Evolutionary conservation across 2,888 invertebrate genomes (phyloP).

Genomic region (Steinernema carpocapsae): DNA sequence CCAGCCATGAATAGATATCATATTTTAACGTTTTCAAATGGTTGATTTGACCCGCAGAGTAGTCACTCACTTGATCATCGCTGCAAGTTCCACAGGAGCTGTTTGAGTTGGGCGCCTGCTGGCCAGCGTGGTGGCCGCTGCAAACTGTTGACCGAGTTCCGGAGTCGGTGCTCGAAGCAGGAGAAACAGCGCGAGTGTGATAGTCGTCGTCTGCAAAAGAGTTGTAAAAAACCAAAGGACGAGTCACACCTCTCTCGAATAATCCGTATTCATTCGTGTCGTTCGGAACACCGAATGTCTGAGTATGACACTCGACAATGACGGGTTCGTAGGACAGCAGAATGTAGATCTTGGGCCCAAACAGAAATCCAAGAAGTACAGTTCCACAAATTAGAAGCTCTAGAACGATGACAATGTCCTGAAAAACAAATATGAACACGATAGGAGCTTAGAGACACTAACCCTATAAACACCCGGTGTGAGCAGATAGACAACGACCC

Average conservation of each 20-base stretch:
- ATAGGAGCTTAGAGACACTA: not conserved
- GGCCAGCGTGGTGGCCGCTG: conserved; percentile 11
- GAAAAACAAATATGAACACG: conserved; percentile 23
- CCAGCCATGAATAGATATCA: no score
- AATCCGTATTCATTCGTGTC: conserved; percentile 49
- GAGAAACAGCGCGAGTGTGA: conserved; percentile 53
- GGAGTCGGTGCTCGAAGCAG: conserved; percentile 51
- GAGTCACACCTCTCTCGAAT: conserved; percentile 52
- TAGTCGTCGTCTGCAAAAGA: conserved; percentile 50
- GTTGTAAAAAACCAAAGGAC: not conserved
- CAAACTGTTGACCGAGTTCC: conserved; percentile 26
- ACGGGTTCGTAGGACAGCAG: conserved; percentile 68
- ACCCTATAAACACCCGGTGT: conserved; percentile 46
- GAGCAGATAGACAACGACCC: conserved; percentile 56
- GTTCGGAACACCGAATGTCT: conserved; percentile 41
- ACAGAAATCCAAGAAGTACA: conserved; percentile 65
- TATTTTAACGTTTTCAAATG: no score
- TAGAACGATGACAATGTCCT: conserved; percentile 55
- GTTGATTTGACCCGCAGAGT: conserved; percentile 18
- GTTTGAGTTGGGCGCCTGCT: not conserved
- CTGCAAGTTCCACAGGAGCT: conserved; percentile 31
- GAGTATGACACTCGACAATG: conserved; percentile 63
- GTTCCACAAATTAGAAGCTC: conserved; percentile 63
- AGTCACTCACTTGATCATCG: conserved; percentile 5
- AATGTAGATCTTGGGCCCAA: conserved; percentile 69